Evolutionary conservation across 2,888 invertebrate species (phyloP).

Genomic region (Leuctra nigra): DNA sequence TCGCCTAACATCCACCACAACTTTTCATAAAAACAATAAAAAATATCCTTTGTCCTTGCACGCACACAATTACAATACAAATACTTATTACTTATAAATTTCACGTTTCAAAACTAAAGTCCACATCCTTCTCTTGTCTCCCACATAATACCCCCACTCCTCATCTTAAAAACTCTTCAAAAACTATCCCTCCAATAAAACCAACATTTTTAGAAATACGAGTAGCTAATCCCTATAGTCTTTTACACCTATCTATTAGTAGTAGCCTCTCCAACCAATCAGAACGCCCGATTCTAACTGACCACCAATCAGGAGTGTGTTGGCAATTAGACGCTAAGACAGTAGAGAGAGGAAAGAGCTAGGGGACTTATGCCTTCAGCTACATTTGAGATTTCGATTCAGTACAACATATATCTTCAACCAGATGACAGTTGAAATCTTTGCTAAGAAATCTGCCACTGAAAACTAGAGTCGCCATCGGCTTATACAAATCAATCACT

Average conservation of each 20-base stretch:
- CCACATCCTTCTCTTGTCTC: too few species aligned
- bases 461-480: neutral
- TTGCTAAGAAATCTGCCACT: too few species aligned
- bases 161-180: too few species aligned
- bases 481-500: too few species aligned
- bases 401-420: conserved; percentile 1
- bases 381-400: neutral
- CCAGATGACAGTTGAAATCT: neutral
- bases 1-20: too few species aligned
- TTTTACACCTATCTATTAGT: conserved; percentile 7
- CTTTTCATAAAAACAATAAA: too few species aligned
- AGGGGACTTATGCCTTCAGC: conserved; percentile 2
- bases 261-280: neutral
- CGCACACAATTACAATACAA: too few species aligned
- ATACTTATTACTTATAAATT: too few species aligned
- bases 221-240: neutral
- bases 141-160: too few species aligned
- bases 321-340: neutral
- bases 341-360: too few species aligned
- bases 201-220: neutral
- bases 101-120: too few species aligned
- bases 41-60: too few species aligned
- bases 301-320: neutral
- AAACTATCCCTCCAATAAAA: neutral
- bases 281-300: neutral